Evolutionary conservation across 1,140 invertebrate genomes (phyloP).

Genomic region (Homalodisca vitripennis): DNA sequence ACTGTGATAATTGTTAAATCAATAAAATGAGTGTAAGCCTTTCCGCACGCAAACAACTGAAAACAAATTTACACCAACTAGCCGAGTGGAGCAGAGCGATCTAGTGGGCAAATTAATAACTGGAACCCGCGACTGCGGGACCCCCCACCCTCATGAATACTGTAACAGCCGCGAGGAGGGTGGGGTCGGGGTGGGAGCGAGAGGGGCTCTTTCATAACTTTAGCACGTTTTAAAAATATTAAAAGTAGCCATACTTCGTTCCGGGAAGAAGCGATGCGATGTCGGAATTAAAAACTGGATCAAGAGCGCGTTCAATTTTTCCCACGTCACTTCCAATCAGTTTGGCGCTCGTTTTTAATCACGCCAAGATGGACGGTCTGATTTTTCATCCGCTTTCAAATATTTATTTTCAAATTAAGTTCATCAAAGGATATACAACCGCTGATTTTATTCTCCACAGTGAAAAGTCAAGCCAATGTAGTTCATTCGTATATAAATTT

Average conservation of each 20-base stretch:
- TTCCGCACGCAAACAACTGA: slow-evolving; percentile 7
- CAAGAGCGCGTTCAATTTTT: slow-evolving; percentile 23
- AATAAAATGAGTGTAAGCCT: slow-evolving; percentile 4
- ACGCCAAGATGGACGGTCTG: slow-evolving; percentile 15
- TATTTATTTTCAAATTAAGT: slow-evolving; percentile 26
- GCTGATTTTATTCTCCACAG: too few relatives aligned
- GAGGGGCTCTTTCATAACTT: slow-evolving; percentile 24
- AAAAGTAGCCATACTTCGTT: slow-evolving; percentile 15
- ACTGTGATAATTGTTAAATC: slow-evolving; percentile 11
- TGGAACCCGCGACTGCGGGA: not conserved
- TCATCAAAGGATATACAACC: too few relatives aligned
- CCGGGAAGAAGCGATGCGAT: not conserved
- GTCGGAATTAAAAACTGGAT: slow-evolving; percentile 31
- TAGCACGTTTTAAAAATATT: slow-evolving; percentile 25
- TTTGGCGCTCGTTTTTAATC: slow-evolving; percentile 15
- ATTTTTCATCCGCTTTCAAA: slow-evolving; percentile 17
- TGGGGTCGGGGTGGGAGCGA: not conserved
- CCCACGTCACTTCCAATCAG: slow-evolving; percentile 24
- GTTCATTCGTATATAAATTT: too few relatives aligned
- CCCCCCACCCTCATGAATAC: slow-evolving; percentile 11
- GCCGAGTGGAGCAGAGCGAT: slow-evolving; percentile 18
- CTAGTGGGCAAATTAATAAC: slow-evolving; percentile 29
- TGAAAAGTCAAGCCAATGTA: too few relatives aligned
- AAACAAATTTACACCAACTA: slow-evolving; percentile 17
- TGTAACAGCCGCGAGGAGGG: not conserved